Conservation (phyloP, 2,113 vertebrate genomes). For the Mixornis gularis region DNA sequence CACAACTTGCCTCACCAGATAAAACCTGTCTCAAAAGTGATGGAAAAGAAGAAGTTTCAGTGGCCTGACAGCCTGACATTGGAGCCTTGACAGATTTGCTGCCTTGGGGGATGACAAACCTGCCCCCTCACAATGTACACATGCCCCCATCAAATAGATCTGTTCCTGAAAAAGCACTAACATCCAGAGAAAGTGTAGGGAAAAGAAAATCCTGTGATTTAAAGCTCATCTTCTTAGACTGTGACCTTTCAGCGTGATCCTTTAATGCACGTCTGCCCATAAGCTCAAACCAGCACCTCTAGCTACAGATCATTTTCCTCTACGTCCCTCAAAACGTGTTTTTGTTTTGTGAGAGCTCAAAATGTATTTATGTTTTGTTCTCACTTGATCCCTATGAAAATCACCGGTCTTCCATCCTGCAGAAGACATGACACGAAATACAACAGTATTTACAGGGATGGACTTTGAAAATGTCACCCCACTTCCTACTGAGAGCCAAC, state of each 20-base stretch:
- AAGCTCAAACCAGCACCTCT: background rate
- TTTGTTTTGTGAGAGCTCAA: background rate
- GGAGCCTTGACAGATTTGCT: background rate
- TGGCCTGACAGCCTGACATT: background rate
- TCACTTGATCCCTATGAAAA: background rate
- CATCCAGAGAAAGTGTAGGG: background rate
- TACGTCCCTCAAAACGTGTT: fast-evolving
- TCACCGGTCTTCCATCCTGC: background rate
- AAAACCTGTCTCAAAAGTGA: background rate
- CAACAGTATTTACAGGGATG: background rate
- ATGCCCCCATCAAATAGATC: background rate
- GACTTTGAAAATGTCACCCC: background rate
- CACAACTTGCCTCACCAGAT: background rate
- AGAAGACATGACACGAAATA: background rate
- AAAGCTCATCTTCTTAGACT: background rate
- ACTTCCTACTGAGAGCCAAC: background rate
- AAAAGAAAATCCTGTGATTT: background rate
- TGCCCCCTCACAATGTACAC: background rate
- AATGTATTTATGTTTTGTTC: background rate
- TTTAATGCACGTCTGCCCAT: background rate
- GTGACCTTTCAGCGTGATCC: background rate
- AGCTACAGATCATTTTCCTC: background rate
- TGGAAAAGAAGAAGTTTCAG: background rate
- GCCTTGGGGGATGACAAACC: background rate
- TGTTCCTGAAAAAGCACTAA: background rate